Evolutionary conservation across 2,888 invertebrate species (phyloP), one percentile per base, ranked within the genome.

Genomic region (Chrysina gloriosa): DNA sequence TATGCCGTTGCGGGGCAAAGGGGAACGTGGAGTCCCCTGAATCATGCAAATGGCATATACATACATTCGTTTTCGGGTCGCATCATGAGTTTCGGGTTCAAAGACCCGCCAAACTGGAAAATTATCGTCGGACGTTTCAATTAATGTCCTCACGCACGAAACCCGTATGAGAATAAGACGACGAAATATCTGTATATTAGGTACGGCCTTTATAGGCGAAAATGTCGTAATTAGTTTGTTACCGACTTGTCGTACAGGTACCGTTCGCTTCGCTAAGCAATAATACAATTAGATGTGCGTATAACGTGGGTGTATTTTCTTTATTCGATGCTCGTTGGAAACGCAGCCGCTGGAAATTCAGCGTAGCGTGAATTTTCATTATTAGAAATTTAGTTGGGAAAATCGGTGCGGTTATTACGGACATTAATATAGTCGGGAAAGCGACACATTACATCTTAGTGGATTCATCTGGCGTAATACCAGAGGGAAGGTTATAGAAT

Each of bases 101-200:
- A 34, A 34, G 54, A 54, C 54, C 54, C 54, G 54, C 34, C 54
- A 54, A 54, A 34, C 54, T 54, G 54, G 54, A 54, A 54, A 54
- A 54, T 56, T 39, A 23, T 39, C 39, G 56, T 23, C 23, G 56
- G 56, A 36, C 39, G 23, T 56, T 56, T 56, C 56, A 56, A 56
- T 56, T 56, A 56, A 27, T 50, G 50, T 50, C 27, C 9, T 16
- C 16, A 27, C 16, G 50, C 27, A 21, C 45, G 47, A n/a, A 9
- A 21, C 16, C 21, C 47, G 19, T n/a, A 42, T 42, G n/a, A 16
- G 11, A 5, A 3, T 14, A 42, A 16, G 16, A 42, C 42, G 7
- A 16, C 42, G 16, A 42, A 42, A 42, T 16, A 42, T 42, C 42
- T 39, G 11, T 3, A 56, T 56, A 56, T 56, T 56, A 6, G 14